phyloP scores from a whole-genome alignment of 2,113 vertebrate genomes.

The Elanus axillaris region DNA sequence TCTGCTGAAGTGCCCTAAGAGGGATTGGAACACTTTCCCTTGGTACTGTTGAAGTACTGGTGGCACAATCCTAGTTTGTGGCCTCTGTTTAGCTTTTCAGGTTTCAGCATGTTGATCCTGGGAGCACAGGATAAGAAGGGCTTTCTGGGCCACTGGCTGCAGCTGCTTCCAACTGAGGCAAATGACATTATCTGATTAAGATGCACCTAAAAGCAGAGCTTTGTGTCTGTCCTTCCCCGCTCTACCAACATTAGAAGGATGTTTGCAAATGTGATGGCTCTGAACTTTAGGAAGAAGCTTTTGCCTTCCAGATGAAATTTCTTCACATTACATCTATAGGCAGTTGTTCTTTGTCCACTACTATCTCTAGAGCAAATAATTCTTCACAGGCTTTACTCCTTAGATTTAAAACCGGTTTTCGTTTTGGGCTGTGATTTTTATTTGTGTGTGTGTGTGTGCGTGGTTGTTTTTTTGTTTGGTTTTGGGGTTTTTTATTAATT shows the following conservation, averaged over 20 bases:
- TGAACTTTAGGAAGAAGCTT: not conserved
- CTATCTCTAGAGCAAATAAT: not conserved
- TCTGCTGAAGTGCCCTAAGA: not conserved
- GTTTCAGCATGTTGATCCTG: not conserved
- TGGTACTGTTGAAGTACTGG: rapidly evolving
- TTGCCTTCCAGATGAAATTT: not conserved
- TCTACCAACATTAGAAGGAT: not conserved
- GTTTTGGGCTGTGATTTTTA: too few relatives aligned
- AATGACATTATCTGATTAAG: not conserved
- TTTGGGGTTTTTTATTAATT: too few relatives aligned
- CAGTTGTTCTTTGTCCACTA: not conserved
- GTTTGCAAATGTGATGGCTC: not conserved
- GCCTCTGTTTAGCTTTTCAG: not conserved
- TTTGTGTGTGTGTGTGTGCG: too few relatives aligned
- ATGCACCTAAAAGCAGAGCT: not conserved
- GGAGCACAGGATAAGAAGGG: not conserved
- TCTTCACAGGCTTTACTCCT: not conserved
- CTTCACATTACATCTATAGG: not conserved
- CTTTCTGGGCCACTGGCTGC: not conserved
- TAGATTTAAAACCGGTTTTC: not conserved
- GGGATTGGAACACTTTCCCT: not conserved
- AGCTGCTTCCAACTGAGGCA: not conserved
- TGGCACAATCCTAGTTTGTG: not conserved
- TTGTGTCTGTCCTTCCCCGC: not conserved
- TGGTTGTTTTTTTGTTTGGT: too few relatives aligned